Base-by-base conservation (phyloP, 2,888 invertebrate species). In the Dione juno region DNA sequence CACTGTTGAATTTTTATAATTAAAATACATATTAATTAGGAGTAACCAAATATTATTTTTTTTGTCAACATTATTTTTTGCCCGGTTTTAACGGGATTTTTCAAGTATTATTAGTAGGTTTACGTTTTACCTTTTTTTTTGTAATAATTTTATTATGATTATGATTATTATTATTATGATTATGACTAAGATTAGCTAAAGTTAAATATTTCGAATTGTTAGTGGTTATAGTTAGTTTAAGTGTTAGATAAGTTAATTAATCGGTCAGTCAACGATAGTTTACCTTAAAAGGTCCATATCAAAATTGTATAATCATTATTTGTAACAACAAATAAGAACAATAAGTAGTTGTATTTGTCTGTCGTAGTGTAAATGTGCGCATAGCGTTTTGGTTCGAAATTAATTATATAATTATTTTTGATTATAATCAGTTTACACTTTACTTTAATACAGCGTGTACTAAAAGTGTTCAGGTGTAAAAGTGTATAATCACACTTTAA, bases 201-300 rank as follows among this genome's bases (percentile, higher is more conserved):
- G 81, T 78, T 75, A 81, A 79, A 80, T 84, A 83, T 80, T 86
- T 86, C 86, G 87, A 89, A 86, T 82, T 78, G 81, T 82, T 88
- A 87, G 82, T 63, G 75, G 80, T 82, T 87, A 87, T 61, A 28
- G 28, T 14, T 43, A 75, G 74, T 63, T 63, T 88, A 88, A 88
- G 85, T 81, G 83, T 85, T 88, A 87, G 85, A 74, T 80, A 73
- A 57, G 67, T 71, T 73, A 67, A n/a, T 40, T 74, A 81, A 82
- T 82, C 82, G 81, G 82, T 82, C 83, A 84, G 82, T 87, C 88
- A 88, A 86, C 88, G 88, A 88, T 86, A 81, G 80, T 82, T 84
- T 85, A 92, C 92, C 92, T 91, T 92, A 87, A 88, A 92, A 91
- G 92, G 92, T 90, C 86, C 93, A 93, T 93, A 93, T 93, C 93